These are phyloP conservation scores for Cosmia pyralina DNA, from an alignment of 2,888 invertebrate species.

Conservation along the genomic window DNA sequence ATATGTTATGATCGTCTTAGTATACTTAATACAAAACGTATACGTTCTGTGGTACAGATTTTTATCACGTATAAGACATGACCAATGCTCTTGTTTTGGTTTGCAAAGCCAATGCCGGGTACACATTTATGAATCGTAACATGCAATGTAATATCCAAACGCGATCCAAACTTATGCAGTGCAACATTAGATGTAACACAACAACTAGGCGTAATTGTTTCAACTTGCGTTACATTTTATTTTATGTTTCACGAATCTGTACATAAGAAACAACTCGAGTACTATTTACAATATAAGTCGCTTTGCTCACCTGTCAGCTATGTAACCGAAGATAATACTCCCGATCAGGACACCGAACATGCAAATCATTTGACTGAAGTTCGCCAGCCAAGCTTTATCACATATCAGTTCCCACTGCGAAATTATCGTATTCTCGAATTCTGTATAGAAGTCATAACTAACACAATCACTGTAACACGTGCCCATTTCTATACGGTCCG, in stretches of 20 bases:
- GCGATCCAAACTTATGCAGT: no score
- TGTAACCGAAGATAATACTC: constrained; percentile 92
- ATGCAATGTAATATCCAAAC: no score
- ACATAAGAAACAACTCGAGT: neutral
- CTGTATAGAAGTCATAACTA: constrained; percentile 88
- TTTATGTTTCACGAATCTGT: neutral
- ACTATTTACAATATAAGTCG: neutral
- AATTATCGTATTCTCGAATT: constrained; percentile 92
- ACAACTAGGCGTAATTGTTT: no score
- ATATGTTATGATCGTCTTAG: neutral
- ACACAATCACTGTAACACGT: constrained; percentile 88
- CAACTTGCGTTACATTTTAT: neutral
- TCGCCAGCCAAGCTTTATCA: constrained; percentile 90
- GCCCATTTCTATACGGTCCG: constrained; percentile 74
- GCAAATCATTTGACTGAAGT: constrained; percentile 92
- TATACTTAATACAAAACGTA: neutral
- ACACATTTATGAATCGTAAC: no score
- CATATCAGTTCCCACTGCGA: constrained; percentile 93
- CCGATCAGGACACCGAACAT: constrained; percentile 93
- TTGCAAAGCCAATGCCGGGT: neutral
- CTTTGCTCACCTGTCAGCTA: constrained; percentile 91
- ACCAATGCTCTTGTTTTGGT: neutral
- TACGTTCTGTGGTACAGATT: neutral
- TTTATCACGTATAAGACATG: neutral
- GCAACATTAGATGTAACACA: no score